Percentiles rank a stretch among this genome's conserved stretches.
Conservation (phyloP, 2,888 invertebrate genomes). For the Ganaspis brasiliensis region DNA sequence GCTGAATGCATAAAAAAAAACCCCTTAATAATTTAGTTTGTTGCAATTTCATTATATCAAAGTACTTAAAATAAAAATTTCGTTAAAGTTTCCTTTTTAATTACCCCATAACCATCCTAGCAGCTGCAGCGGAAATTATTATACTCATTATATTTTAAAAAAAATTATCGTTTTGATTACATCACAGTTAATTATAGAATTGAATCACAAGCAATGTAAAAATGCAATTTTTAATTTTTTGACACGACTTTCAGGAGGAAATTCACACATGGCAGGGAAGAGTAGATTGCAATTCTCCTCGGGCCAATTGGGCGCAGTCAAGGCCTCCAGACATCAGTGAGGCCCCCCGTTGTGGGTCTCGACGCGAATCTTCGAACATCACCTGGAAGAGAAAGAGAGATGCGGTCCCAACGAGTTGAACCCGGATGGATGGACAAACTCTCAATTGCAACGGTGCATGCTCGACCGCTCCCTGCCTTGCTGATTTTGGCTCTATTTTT, state of each 20-base stretch:
- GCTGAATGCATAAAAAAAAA: too few species aligned
- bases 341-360: constrained; percentile 66
- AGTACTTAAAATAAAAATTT: too few species aligned
- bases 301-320: constrained; percentile 65
- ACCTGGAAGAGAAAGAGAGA: constrained; percentile 6
- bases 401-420: constrained; percentile 51
- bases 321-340: constrained; percentile 73
- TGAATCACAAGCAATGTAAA: too few species aligned
- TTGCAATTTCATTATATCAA: too few species aligned
- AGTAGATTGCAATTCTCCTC: constrained; percentile 29
- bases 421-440: constrained; percentile 51
- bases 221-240: not conserved
- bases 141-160: too few species aligned
- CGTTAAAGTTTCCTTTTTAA: too few species aligned
- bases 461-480: constrained; percentile 53
- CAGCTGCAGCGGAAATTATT: too few species aligned
- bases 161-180: too few species aligned
- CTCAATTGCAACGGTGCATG: constrained; percentile 50
- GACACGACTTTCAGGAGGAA: constrained; percentile 46
- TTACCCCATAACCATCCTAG: too few species aligned
- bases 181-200: too few species aligned
- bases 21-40: too few species aligned
- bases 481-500: constrained; percentile 54
- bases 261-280: constrained; percentile 33
- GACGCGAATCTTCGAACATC: constrained; percentile 58